Evolutionary conservation across 2,888 invertebrate species (phyloP), one percentile per base, ranked within the genome.

Genomic region (Phragmatobia fuliginosa): DNA sequence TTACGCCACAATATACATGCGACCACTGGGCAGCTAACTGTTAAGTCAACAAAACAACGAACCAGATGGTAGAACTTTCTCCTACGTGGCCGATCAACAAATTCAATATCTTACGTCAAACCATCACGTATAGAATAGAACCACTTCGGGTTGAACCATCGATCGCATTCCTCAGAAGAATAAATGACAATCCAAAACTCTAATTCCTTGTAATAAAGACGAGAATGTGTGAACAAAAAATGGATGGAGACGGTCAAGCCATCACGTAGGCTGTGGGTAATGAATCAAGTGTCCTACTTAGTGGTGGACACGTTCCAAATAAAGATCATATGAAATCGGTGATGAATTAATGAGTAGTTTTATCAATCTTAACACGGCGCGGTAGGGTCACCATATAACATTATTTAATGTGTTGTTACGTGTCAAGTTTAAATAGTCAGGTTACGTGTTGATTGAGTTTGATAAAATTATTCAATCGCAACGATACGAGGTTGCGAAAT

Each of bases 61-160:
- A 73, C 83, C 74, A 86, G 86, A 86, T 86, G 81, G 33, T 80
- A 86, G 56, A 62, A 90, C 94, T 94, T 94, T 94, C 94, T 90
- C 92, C 85, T 78, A 73, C 77, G 79, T 77, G 77, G 85, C 80
- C 86, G 82, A 76, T 65, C 81, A 69, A 79, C 81, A 79, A 85
- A 89, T 89, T 28, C 88, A 85, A 90, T 89, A 87, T 87, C 86
- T 86, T 86, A 80, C 79, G 79, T 82, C 79, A 82, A 75, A 61
- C 79, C 79, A 79, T 83, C 49, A 82, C 78, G 79, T 64, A 71
- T 68, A 77, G 73, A 77, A 80, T 77, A 73, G 58, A 74, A 67
- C 67, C 70, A 74, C 67, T 52, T 60, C 60, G 75, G 56, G 56
- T 28, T 62, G 32, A 41, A 41, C 66, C 28, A 32, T 36, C 25